Conservation (phyloP, 2,888 invertebrate species). For the Polietes domitor region DNA sequence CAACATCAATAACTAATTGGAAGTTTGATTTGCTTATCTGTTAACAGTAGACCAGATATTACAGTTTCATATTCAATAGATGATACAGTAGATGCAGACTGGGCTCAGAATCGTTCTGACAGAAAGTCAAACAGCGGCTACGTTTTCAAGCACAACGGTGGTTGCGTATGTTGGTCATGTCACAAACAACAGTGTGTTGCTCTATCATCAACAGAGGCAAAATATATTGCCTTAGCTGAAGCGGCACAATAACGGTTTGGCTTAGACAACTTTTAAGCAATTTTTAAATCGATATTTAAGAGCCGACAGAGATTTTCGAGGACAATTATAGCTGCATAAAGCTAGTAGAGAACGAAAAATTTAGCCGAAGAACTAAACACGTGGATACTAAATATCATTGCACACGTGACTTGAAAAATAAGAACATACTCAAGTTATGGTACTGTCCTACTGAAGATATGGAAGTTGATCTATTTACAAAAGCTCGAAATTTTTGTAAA, state of each 20-base stretch:
- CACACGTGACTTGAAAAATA: constrained; percentile 2
- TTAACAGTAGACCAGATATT: constrained; percentile 17
- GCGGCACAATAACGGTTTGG: not conserved
- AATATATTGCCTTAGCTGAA: constrained; percentile 17
- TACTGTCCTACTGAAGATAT: constrained; percentile 37
- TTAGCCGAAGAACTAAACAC: constrained; percentile 37
- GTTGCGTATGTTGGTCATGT: not conserved
- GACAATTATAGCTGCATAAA: constrained; percentile 2
- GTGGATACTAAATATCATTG: constrained; percentile 40
- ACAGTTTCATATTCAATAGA: constrained; percentile 49
- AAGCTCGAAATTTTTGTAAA: constrained; percentile 7
- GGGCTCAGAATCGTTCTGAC: not conserved
- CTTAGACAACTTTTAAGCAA: not conserved
- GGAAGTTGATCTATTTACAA: constrained; percentile 38
- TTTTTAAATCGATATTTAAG: not conserved
- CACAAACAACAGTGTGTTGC: constrained; percentile 21
- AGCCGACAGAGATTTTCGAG: not conserved
- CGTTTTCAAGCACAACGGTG: constrained; percentile 15
- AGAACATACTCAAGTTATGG: constrained; percentile 1
- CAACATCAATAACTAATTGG: no score
- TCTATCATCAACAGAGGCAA: constrained; percentile 28
- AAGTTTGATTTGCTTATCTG: not conserved
- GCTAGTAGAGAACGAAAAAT: constrained; percentile 2
- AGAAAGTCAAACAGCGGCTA: constrained; percentile 37
- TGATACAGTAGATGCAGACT: not conserved